Base-by-base conservation (phyloP, 1,140 invertebrate species). In the Pissodes strobi region DNA sequence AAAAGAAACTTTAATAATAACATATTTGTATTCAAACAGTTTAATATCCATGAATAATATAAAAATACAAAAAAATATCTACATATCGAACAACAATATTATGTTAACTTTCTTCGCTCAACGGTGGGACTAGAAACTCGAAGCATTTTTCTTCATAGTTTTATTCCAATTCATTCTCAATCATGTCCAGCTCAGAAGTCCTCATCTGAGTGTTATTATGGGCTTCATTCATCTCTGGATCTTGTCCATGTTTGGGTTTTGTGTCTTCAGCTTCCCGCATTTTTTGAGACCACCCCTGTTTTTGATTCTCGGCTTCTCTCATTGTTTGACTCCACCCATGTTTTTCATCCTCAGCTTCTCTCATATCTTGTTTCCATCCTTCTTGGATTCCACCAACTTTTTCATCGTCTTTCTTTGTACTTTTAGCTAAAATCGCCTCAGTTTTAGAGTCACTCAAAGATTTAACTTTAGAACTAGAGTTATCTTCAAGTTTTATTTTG, bases 151-250 rank as follows among this genome's bases (percentile, higher is more conserved):
- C 5, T n/a, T n/a, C n/a, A n/a, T n/a, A n/a, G n/a, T n/a, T 17
- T 53, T 38, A 53, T 38, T 53, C 51, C 18, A 53, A 34, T n/a
- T 53, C 51, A 23, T 53, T 53, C n/a, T 53, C 51, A 12, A 15
- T 38, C 12, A 37, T 10, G 2, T 41, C 38, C 37, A 23, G 9
- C 25, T 43, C 53, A 12, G 22, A 6, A 22, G 12, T 37, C 27
- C 38, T 43, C 38, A 57, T 27, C 9, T 23, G 2, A 12, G 12
- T 5, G n/a, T 17, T n/a, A n/a, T 27, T 15, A 51, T 51, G n/a
- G 8, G 9, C 18, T 37, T 37, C 22, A 23, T 5, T 22, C 46
- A 13, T 19, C 2, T 15, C 9, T 15, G 3, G n/a, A n/a, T n/a
- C n/a, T n/a, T n/a, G n/a, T 15, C 12, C 12, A n/a, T n/a, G n/a